Evolutionary conservation across 2,113 vertebrate genomes (phyloP).

Genomic region (Bothrops jararaca): DNA sequence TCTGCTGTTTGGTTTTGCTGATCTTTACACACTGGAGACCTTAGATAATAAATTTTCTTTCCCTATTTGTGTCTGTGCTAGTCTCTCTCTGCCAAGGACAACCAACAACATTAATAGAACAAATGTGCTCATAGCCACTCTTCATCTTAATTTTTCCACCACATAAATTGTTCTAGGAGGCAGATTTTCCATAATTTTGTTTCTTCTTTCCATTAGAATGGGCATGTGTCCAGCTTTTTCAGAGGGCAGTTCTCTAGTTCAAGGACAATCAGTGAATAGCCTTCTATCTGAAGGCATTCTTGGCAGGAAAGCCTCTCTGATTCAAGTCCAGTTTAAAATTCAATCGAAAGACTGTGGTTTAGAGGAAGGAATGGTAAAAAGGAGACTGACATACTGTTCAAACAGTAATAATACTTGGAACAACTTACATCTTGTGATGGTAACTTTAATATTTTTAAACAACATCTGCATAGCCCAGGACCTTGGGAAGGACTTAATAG

Average conservation of each 20-base stretch:
- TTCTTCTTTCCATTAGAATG: background rate
- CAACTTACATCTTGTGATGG: background rate
- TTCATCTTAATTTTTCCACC: background rate
- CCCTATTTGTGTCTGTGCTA: background rate
- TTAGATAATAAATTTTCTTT: background rate
- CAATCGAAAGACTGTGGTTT: background rate
- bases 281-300: background rate
- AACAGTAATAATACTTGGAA: background rate
- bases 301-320: background rate
- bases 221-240: background rate
- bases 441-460: background rate
- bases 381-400: background rate
- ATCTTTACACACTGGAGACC: background rate
- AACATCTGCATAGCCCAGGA: background rate
- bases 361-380: background rate
- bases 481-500: background rate
- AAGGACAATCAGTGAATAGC: background rate
- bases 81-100: background rate
- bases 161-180: background rate
- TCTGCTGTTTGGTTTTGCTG: conserved; percentile 4
- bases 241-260: background rate
- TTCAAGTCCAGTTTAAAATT: background rate
- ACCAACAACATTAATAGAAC: background rate
- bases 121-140: background rate
- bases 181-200: background rate